These are phyloP conservation scores for Dolomedes plantarius DNA, from an alignment of 2,888 invertebrate genomes.

Conservation along the genomic window DNA sequence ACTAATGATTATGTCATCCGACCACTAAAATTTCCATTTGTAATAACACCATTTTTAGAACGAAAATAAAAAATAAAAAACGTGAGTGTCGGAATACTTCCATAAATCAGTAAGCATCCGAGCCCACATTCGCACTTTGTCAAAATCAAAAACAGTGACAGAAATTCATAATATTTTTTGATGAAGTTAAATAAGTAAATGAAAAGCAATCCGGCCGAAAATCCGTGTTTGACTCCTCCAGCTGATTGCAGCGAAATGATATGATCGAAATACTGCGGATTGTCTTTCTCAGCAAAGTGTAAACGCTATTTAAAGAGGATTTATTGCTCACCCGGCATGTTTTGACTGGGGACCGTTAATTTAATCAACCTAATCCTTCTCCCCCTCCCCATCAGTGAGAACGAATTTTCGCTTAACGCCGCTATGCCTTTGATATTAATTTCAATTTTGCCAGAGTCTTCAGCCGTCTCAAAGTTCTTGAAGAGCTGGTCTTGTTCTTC, in stretches of 20 bases:
- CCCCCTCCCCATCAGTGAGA: slow-evolving; percentile 16
- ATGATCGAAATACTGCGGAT: not conserved
- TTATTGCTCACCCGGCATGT: slow-evolving; percentile 36
- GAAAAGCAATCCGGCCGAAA: not conserved
- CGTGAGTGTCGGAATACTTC: not conserved
- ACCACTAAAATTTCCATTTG: too few species aligned
- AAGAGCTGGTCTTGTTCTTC: slow-evolving; percentile 11
- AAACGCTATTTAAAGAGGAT: slow-evolving; percentile 65
- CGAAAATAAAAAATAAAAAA: not conserved
- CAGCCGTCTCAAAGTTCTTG: not conserved
- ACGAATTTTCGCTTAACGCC: slow-evolving; percentile 56
- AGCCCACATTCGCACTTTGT: not conserved
- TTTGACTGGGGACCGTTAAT: slow-evolving; percentile 63
- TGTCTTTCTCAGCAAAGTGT: slow-evolving; percentile 24
- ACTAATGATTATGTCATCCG: too few species aligned
- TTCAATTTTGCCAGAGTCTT: slow-evolving; percentile 59
- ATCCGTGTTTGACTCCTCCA: not conserved
- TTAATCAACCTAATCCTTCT: slow-evolving; percentile 45
- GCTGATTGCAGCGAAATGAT: slow-evolving; percentile 19
- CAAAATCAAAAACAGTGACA: not conserved
- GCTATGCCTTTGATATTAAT: slow-evolving; percentile 62
- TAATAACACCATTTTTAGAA: not conserved
- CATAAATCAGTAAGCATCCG: not conserved
- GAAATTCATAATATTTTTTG: not conserved
- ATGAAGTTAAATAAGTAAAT: not conserved